phyloP scores from a whole-genome alignment of 1,140 invertebrate species.

The Orussus abietinus region DNA sequence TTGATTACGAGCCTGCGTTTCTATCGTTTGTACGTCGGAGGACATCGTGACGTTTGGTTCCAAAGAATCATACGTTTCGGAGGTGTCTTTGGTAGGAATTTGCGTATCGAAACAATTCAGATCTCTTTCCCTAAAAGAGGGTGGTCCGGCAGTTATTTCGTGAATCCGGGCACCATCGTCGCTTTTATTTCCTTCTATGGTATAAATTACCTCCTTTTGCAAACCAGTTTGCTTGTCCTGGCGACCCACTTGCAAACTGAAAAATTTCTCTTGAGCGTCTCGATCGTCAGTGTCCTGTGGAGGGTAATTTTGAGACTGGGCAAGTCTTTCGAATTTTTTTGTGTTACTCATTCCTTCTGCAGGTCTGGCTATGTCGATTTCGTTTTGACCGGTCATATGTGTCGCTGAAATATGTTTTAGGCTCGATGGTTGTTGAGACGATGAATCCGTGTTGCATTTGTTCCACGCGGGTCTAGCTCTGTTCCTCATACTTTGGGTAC shows the following conservation, averaged over 20 bases:
- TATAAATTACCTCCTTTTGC: conserved; percentile 12
- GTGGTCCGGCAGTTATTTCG: neutral
- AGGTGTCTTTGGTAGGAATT: conserved; percentile 36
- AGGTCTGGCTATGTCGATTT: too few species aligned
- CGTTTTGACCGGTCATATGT: too few species aligned
- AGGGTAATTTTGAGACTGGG: conserved; percentile 12
- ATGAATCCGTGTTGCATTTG: conserved; percentile 30
- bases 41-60: conserved; percentile 23
- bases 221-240: conserved; percentile 9
- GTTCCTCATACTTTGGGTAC: conserved; percentile 45
- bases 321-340: conserved; percentile 15
- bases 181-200: too few species aligned
- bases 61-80: conserved; percentile 38
- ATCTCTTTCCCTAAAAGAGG: neutral
- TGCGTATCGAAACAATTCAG: conserved; percentile 26
- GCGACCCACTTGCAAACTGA: conserved; percentile 26
- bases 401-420: too few species aligned
- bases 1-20: neutral
- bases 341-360: too few species aligned
- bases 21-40: conserved; percentile 9
- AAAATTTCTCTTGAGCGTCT: conserved; percentile 24
- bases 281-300: conserved; percentile 13
- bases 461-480: conserved; percentile 39
- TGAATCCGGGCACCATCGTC: neutral
- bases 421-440: conserved; percentile 12